Percentiles rank a stretch among this genome's conserved stretches.
Evolutionary conservation across 2,888 invertebrate species (phyloP).

Genomic region (Pristionchus arcanus): DNA sequence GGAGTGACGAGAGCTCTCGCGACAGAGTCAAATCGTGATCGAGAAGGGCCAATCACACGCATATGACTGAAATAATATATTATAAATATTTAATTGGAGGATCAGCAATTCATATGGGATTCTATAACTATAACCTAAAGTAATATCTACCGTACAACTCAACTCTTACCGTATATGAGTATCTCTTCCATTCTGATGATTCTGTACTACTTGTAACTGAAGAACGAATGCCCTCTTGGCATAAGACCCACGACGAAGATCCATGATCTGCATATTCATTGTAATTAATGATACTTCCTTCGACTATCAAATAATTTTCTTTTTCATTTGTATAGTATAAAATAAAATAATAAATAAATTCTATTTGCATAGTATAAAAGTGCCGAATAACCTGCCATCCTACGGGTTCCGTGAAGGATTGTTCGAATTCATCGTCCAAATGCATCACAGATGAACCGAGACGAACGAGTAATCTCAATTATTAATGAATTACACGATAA

Average conservation of each 20-base stretch:
- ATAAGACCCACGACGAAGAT: slow-evolving; percentile 65
- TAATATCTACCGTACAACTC: not conserved
- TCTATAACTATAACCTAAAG: not conserved
- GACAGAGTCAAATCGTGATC: slow-evolving; percentile 59
- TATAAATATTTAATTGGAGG: not conserved
- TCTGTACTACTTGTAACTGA: slow-evolving; percentile 95
- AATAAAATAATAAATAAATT: too few relatives aligned
- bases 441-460: slow-evolving; percentile 70
- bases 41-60: slow-evolving; percentile 63
- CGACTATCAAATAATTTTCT: not conserved
- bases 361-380: not conserved
- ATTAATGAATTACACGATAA: not conserved
- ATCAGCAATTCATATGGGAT: too few relatives aligned
- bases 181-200: slow-evolving; percentile 98
- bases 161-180: slow-evolving; percentile 90
- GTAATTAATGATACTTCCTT: too few relatives aligned
- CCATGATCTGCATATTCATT: slow-evolving; percentile 64
- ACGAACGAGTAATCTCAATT: slow-evolving; percentile 67
- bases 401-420: slow-evolving; percentile 87
- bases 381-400: slow-evolving; percentile 89
- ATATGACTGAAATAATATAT: slow-evolving; percentile 62
- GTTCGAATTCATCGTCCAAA: slow-evolving; percentile 65
- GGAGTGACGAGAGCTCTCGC: slow-evolving; percentile 56
- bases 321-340: too few relatives aligned
- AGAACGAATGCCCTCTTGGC: slow-evolving; percentile 96